These are phyloP conservation scores for Brachyhypopomus gauderio DNA, from an alignment of 2,113 vertebrate species.

Conservation along the genomic window DNA sequence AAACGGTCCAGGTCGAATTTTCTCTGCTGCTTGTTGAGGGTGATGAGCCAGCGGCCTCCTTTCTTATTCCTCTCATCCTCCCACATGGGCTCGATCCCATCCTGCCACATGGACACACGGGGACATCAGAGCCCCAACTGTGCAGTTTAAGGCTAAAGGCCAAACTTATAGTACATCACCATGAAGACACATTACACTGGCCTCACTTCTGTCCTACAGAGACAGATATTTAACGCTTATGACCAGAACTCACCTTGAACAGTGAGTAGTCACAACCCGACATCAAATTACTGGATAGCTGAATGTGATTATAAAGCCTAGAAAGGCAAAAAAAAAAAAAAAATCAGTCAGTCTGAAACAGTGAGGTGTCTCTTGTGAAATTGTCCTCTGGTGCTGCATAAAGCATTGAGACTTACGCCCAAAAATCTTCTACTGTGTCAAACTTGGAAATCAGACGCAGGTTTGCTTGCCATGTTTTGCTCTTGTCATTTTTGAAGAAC, in stretches of 20 bases:
- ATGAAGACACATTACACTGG: neutral
- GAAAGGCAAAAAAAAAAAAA: conserved; percentile 55
- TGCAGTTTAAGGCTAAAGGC: neutral
- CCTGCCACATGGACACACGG: conserved; percentile 68
- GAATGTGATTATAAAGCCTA: conserved; percentile 98
- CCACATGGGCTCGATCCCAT: conserved; percentile 98
- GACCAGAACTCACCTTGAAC: conserved; percentile 85
- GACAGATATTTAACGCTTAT: neutral
- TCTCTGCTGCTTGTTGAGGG: conserved; percentile 94
- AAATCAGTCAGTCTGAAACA: conserved; percentile 1
- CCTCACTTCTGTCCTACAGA: neutral
- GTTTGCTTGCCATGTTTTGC: conserved; percentile 99
- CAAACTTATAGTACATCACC: neutral
- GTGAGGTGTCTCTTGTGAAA: neutral
- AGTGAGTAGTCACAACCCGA: conserved; percentile 98
- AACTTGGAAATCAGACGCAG: conserved; percentile 97
- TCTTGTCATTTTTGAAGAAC: conserved; percentile 99
- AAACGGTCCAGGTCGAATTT: conserved; percentile 95
- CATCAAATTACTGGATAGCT: conserved; percentile 97
- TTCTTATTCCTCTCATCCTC: conserved; percentile 97
- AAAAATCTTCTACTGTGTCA: conserved; percentile 99
- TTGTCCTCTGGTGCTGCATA: neutral
- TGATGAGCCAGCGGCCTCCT: conserved; percentile 96
- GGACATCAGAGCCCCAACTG: neutral
- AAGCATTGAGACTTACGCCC: conserved; percentile 88